Evolutionary conservation across 2,888 invertebrate species (phyloP).

Genomic region (Dinocampus coccinellae): DNA sequence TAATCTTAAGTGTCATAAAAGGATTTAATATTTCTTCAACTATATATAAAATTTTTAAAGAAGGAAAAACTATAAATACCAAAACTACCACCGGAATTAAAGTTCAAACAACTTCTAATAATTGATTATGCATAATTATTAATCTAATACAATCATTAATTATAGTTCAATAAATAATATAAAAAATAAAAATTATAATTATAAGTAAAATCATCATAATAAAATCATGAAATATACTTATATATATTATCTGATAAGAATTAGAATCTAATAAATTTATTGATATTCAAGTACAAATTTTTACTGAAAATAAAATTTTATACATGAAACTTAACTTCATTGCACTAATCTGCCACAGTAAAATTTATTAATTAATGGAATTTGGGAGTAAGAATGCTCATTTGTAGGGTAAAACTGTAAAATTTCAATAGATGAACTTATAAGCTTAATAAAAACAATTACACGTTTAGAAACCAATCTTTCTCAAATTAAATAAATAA

Average conservation of each 20-base stretch:
- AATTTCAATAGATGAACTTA: slow-evolving; percentile 76
- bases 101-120: slow-evolving; percentile 78
- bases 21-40: slow-evolving; percentile 76
- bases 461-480: slow-evolving; percentile 72
- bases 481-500: slow-evolving; percentile 77
- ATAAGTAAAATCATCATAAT: slow-evolving; percentile 44
- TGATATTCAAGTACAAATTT: slow-evolving; percentile 72
- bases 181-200: no score
- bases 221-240: slow-evolving; percentile 77
- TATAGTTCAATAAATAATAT: no score
- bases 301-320: slow-evolving; percentile 77
- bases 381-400: slow-evolving; percentile 50
- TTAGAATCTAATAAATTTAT: slow-evolving; percentile 74
- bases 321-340: slow-evolving; percentile 78
- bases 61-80: slow-evolving; percentile 76
- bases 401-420: slow-evolving; percentile 66
- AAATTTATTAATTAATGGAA: slow-evolving; percentile 71
- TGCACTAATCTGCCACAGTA: slow-evolving; percentile 76
- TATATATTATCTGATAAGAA: slow-evolving; percentile 78
- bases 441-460: slow-evolving; percentile 70
- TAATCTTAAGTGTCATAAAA: slow-evolving; percentile 74
- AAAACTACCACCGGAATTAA: slow-evolving; percentile 74
- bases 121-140: slow-evolving; percentile 73
- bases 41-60: slow-evolving; percentile 74
- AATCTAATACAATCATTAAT: no score